A percentile compares a stretch with the other conserved stretches of the same genome.
phyloP scores from a whole-genome alignment of 2,797 vertebrate species.

The Phalanger gymnotis region DNA sequence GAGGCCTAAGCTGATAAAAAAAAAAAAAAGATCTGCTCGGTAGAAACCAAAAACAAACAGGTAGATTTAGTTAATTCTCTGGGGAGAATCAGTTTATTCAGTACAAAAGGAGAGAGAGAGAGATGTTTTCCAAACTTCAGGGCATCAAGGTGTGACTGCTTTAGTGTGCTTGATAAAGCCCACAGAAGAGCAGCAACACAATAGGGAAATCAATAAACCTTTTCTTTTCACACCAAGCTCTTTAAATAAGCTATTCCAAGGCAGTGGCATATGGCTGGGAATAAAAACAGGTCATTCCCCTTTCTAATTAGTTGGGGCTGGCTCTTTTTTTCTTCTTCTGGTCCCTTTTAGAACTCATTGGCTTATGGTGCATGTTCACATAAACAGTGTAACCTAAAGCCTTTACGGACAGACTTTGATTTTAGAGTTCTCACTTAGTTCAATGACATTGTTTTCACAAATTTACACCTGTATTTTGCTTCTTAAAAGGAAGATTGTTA shows the following conservation, averaged over 20 bases:
- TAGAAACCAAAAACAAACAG: constrained; percentile 73
- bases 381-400: constrained; percentile 10
- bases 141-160: constrained; percentile 68
- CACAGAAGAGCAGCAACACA: constrained; percentile 50
- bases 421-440: not conserved
- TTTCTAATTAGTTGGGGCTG: constrained; percentile 59
- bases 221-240: constrained; percentile 49
- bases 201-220: constrained; percentile 56
- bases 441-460: not conserved
- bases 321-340: constrained; percentile 16
- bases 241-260: constrained; percentile 67
- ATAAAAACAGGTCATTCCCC: constrained; percentile 50
- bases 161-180: constrained; percentile 67
- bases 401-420: not conserved
- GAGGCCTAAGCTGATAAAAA: constrained; percentile 70
- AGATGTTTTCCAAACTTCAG: constrained; percentile 67
- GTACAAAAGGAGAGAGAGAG: constrained; percentile 62
- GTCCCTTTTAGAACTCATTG: constrained; percentile 33
- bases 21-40: constrained; percentile 68
- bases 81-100: constrained; percentile 70
- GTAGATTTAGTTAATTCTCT: constrained; percentile 62
- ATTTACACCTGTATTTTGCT: not conserved
- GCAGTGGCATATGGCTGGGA: constrained; percentile 43
- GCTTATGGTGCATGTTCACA: not conserved
- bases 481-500: not conserved